Evolutionary conservation across 1,140 invertebrate species (phyloP).

Genomic region (Drosophila repleta): DNA sequence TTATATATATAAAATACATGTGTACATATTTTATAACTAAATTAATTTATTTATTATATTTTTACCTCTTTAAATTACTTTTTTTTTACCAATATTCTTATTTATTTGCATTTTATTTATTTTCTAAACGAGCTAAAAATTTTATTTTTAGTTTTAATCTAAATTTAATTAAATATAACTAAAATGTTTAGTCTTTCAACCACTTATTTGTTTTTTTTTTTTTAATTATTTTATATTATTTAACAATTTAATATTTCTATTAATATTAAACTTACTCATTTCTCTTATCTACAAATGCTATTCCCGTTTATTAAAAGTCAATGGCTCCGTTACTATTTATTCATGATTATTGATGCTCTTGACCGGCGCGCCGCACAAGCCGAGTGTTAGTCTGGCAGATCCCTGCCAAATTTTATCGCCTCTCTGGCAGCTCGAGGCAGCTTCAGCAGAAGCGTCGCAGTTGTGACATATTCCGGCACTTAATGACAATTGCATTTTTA

Average conservation of each 20-base stretch:
- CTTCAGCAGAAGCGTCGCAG: slow-evolving; percentile 36
- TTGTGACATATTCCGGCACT: slow-evolving; percentile 58
- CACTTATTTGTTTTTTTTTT: too few relatives aligned
- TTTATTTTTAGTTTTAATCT: too few relatives aligned
- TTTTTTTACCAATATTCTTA: neutral
- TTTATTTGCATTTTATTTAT: neutral
- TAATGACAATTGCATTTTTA: slow-evolving; percentile 83
- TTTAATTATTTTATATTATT: too few relatives aligned
- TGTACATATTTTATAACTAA: too few relatives aligned
- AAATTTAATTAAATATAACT: too few relatives aligned
- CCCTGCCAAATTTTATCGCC: slow-evolving; percentile 29
- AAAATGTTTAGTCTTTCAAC: too few relatives aligned
- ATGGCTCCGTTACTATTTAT: slow-evolving; percentile 4
- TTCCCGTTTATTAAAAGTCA: neutral
- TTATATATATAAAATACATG: too few relatives aligned
- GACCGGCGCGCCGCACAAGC: slow-evolving; percentile 19
- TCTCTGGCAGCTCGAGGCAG: neutral
- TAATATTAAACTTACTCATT: neutral
- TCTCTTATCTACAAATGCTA: neutral
- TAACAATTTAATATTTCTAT: too few relatives aligned
- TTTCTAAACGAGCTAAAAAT: too few relatives aligned
- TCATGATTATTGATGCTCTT: slow-evolving; percentile 32
- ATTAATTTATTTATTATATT: too few relatives aligned
- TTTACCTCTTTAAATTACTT: too few relatives aligned
- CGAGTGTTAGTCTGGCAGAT: slow-evolving; percentile 25